A percentile compares a stretch with the other conserved stretches of the same genome.
Conservation (phyloP, 2,888 invertebrate genomes). For the Drosophila prostipennis region DNA sequence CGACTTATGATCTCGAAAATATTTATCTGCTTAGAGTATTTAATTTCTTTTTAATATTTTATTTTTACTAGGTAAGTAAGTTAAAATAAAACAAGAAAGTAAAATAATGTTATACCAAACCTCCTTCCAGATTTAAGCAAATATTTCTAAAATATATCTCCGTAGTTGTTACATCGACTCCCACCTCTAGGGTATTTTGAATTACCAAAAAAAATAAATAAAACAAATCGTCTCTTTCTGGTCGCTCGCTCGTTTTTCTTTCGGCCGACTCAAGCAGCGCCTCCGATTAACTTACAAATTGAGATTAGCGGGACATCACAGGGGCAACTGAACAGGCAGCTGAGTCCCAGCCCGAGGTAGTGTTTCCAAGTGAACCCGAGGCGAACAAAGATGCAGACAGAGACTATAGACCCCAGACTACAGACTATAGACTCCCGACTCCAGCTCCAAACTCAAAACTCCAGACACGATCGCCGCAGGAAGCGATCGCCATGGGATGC, state of each 20-base stretch:
- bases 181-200: conserved; percentile 4
- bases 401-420: conserved; percentile 3
- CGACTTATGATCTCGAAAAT: too few relatives aligned
- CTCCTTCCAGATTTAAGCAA: too few relatives aligned
- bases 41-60: too few relatives aligned
- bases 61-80: too few relatives aligned
- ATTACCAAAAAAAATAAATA: conserved; percentile 31
- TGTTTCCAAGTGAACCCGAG: conserved; percentile 27
- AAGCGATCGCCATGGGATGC: conserved; percentile 54
- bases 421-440: conserved; percentile 13
- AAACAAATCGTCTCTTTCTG: conserved; percentile 29
- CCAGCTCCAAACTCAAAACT: conserved; percentile 29
- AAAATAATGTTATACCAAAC: too few relatives aligned
- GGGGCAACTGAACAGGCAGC: conserved; percentile 47
- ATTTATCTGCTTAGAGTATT: too few relatives aligned
- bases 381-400: conserved; percentile 38
- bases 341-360: conserved; percentile 14
- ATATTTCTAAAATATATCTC: too few relatives aligned
- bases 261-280: conserved; percentile 64
- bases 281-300: conserved; percentile 82
- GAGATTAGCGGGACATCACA: conserved; percentile 82
- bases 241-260: conserved; percentile 38
- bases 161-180: neutral
- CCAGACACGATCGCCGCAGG: conserved; percentile 58
- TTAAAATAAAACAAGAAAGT: too few relatives aligned